Percentiles rank a stretch among this genome's conserved stretches.
Conservation (phyloP, 2,797 vertebrate species). For the Bovichtus diacanthus region DNA sequence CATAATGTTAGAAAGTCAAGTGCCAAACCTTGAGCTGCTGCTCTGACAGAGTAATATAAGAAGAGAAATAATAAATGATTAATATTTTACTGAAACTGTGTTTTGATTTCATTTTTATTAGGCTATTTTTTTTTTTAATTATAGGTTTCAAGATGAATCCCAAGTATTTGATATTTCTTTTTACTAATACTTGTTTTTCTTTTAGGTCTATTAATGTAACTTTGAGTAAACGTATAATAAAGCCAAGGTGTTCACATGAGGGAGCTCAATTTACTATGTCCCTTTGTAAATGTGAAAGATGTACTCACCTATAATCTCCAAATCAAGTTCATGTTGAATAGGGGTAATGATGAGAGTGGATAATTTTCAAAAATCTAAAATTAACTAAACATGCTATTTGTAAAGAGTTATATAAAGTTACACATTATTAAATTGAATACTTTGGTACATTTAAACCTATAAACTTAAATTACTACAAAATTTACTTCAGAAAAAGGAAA, state of each 20-base stretch:
- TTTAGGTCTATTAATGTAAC: neutral
- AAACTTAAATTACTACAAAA: neutral
- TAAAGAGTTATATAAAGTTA: neutral
- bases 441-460: neutral
- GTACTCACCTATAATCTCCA: neutral
- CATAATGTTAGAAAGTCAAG: slow-evolving; percentile 61
- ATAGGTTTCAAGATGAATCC: neutral
- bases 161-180: neutral
- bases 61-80: slow-evolving; percentile 66
- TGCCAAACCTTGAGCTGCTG: slow-evolving; percentile 72
- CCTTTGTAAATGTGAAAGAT: neutral
- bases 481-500: neutral
- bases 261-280: neutral
- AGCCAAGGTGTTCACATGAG: neutral
- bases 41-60: slow-evolving; percentile 49
- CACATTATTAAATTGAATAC: neutral
- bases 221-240: neutral
- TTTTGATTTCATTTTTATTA: neutral
- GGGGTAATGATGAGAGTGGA: neutral
- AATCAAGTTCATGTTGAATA: neutral
- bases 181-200: neutral
- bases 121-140: neutral
- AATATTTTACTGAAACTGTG: slow-evolving; percentile 69
- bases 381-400: neutral
- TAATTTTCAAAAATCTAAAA: neutral